Percentiles rank a stretch among this genome's conserved stretches.
phyloP scores from a whole-genome alignment of 2,113 vertebrate genomes.

The Mobula birostris region DNA sequence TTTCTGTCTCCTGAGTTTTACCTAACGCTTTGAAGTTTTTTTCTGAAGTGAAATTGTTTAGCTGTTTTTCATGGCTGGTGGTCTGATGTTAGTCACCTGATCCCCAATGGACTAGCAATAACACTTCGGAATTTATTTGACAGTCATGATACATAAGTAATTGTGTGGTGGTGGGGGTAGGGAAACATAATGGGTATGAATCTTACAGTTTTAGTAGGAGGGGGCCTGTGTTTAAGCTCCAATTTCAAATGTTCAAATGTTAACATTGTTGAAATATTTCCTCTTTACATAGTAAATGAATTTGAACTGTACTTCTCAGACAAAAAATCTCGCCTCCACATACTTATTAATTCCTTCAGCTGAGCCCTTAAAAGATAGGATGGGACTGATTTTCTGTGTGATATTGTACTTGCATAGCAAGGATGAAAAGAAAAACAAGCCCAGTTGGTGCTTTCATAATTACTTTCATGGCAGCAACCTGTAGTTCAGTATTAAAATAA shows the following conservation, averaged over 20 bases:
- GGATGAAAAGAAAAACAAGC: conserved; percentile 8
- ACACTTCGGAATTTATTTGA: not conserved
- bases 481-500: not conserved
- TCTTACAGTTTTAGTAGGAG: not conserved
- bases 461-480: not conserved
- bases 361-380: conserved; percentile 15
- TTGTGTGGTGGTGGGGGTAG: not conserved
- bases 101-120: not conserved
- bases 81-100: not conserved
- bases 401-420: conserved; percentile 1
- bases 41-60: not conserved
- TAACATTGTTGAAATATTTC: not conserved
- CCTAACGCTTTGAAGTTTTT: not conserved
- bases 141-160: not conserved
- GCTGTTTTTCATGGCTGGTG: conserved; percentile 13
- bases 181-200: not conserved
- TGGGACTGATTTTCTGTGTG: not conserved
- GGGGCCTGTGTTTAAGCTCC: not conserved
- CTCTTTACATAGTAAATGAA: not conserved
- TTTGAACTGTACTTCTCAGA: not conserved
- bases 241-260: not conserved
- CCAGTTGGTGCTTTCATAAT: not conserved
- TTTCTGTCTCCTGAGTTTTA: not conserved
- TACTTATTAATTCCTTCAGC: conserved; percentile 3
- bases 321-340: not conserved